Conservation (phyloP, 2,888 invertebrate species). For the Margaritifera margaritifera region DNA sequence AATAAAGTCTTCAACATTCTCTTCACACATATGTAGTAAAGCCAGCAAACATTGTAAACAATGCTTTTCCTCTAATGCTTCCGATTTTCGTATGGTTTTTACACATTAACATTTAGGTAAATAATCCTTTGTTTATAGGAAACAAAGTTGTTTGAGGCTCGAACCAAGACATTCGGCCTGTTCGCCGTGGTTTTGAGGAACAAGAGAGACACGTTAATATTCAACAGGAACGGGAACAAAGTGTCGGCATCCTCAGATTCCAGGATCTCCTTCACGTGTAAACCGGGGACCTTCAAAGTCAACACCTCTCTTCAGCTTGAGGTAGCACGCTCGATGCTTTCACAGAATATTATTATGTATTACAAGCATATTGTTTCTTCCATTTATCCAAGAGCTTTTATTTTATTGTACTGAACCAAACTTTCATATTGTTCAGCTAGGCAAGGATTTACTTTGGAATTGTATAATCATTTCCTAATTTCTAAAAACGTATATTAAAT, state of each 20-base stretch:
- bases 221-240: slow-evolving; percentile 55
- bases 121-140: slow-evolving; percentile 43
- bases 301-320: slow-evolving; percentile 50
- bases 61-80: too few species aligned
- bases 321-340: slow-evolving; percentile 36
- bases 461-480: too few species aligned
- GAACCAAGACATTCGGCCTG: slow-evolving; percentile 46
- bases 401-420: background rate
- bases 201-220: slow-evolving; percentile 50
- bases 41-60: too few species aligned
- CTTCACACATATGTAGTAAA: too few species aligned
- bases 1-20: too few species aligned
- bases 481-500: background rate
- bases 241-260: slow-evolving; percentile 58
- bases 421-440: too few species aligned
- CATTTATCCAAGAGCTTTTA: too few species aligned
- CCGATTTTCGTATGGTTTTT: too few species aligned
- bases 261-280: slow-evolving; percentile 53
- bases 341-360: too few species aligned
- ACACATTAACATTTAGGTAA: too few species aligned
- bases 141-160: slow-evolving; percentile 57
- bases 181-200: slow-evolving; percentile 58
- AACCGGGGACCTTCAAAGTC: slow-evolving; percentile 49
- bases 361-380: too few species aligned
- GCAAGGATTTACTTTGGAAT: too few species aligned